These are phyloP conservation scores for Neodiprion lecontei DNA, from an alignment of 1,140 invertebrate species.

Conservation along the genomic window DNA sequence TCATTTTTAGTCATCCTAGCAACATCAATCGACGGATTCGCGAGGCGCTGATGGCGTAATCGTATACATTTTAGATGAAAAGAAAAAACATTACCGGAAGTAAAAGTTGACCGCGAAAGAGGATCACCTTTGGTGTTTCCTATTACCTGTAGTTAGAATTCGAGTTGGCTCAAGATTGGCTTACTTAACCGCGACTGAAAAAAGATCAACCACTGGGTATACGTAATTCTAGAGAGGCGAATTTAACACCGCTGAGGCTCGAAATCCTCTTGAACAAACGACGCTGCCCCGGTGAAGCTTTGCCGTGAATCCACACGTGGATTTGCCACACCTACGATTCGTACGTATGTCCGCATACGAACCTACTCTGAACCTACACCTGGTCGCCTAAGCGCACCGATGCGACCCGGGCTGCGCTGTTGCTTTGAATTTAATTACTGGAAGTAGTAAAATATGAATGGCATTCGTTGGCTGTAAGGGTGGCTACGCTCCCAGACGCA, in stretches of 20 bases:
- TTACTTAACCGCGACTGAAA: too few species aligned
- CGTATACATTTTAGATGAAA: too few species aligned
- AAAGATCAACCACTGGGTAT: neutral
- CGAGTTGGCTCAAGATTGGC: too few species aligned
- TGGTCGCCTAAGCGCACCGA: too few species aligned
- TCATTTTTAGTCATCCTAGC: too few species aligned
- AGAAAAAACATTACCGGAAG: too few species aligned
- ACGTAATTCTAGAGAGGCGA: neutral
- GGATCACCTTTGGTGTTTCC: neutral
- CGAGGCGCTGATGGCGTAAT: too few species aligned
- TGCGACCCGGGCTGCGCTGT: neutral
- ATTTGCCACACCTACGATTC: too few species aligned
- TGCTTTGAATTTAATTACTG: conserved; percentile 3
- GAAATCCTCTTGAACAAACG: neutral
- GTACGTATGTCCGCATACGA: too few species aligned
- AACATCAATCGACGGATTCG: too few species aligned
- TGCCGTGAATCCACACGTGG: neutral
- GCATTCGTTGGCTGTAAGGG: neutral
- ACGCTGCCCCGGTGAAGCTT: neutral
- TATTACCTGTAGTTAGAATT: too few species aligned
- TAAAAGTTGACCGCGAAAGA: neutral
- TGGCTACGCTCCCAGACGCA: neutral
- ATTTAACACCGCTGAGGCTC: neutral
- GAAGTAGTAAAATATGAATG: conserved; percentile 7
- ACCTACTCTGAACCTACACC: too few species aligned